Percentiles rank a stretch among this genome's conserved stretches.
phyloP scores from a whole-genome alignment of 2,113 vertebrate genomes.

The Notiomystis cincta region DNA sequence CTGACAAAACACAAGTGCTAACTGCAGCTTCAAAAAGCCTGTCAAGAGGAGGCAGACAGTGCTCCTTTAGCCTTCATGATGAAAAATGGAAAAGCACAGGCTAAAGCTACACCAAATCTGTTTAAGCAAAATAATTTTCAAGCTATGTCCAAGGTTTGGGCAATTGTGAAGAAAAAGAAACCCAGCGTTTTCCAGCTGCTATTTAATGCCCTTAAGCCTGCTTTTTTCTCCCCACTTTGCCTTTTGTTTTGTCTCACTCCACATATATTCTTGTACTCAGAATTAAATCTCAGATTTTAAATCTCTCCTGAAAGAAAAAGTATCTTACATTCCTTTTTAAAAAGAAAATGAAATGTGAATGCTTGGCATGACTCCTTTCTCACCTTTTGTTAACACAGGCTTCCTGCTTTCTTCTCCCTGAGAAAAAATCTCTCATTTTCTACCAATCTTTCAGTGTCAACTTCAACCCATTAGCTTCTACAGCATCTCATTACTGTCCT shows the following conservation, averaged over 20 bases:
- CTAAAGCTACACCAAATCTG: neutral
- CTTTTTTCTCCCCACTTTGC: fast-evolving
- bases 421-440: neutral
- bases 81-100: neutral
- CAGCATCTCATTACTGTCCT: neutral
- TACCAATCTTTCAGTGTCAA: neutral
- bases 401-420: neutral
- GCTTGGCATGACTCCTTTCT: neutral
- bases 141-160: neutral
- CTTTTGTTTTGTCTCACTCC: neutral
- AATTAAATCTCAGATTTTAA: neutral
- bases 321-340: neutral
- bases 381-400: neutral
- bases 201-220: neutral
- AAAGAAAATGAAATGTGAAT: neutral
- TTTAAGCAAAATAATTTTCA: neutral
- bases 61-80: neutral
- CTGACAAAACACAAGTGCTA: neutral
- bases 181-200: neutral
- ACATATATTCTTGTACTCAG: neutral
- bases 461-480: neutral
- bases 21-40: neutral
- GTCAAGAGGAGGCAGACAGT: neutral
- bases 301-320: neutral
- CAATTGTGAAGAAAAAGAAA: neutral